These are phyloP conservation scores for Ennomos fuscantarius DNA, from an alignment of 2,888 invertebrate genomes.

Conservation along the genomic window DNA sequence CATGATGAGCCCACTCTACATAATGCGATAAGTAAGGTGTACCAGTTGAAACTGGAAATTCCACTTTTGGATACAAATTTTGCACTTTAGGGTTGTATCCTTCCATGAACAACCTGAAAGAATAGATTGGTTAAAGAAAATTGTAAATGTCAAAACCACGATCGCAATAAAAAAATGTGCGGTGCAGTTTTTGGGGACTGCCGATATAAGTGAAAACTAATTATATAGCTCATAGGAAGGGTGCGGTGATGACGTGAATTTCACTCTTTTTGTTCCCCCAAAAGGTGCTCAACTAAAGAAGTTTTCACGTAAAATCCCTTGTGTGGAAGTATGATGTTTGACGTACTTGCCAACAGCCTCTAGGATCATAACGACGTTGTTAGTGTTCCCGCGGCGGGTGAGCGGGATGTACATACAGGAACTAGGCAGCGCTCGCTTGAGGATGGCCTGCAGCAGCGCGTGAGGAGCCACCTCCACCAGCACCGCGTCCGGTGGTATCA, in stretches of 20 bases:
- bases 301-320: too few species aligned
- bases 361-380: slow-evolving; percentile 83
- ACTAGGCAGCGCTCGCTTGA: slow-evolving; percentile 88
- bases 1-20: slow-evolving; percentile 93
- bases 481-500: slow-evolving; percentile 91
- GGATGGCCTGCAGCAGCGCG: slow-evolving; percentile 88
- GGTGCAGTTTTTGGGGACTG: too few species aligned
- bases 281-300: too few species aligned
- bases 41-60: slow-evolving; percentile 92
- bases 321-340: background rate
- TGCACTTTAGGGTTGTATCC: slow-evolving; percentile 89
- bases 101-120: slow-evolving; percentile 88
- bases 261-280: too few species aligned
- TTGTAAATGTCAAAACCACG: too few species aligned
- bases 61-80: slow-evolving; percentile 88
- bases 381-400: slow-evolving; percentile 88
- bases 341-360: slow-evolving; percentile 78
- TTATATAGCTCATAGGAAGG: too few species aligned
- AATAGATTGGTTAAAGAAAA: background rate
- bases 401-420: slow-evolving; percentile 88
- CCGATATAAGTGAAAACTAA: too few species aligned
- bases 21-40: slow-evolving; percentile 92
- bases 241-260: too few species aligned
- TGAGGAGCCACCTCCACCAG: slow-evolving; percentile 95
- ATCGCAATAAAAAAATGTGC: too few species aligned